Conservation (phyloP, 2,797 vertebrate genomes). For the Tragopan temminckii region DNA sequence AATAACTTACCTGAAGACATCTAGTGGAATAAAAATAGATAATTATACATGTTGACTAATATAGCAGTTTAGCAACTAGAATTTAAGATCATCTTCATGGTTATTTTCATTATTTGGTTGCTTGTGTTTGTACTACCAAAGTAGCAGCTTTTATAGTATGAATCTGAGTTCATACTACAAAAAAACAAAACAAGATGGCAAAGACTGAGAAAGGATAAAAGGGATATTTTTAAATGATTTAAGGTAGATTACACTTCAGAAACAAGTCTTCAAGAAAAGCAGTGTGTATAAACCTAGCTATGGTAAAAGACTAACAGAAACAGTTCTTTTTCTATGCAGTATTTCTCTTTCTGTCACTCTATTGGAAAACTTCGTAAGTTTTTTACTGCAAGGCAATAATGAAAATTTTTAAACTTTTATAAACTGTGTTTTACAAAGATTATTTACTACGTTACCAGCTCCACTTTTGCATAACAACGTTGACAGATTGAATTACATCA, state of each 20-base stretch:
- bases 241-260: background rate
- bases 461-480: background rate
- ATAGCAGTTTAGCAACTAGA: background rate
- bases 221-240: background rate
- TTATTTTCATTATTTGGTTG: background rate
- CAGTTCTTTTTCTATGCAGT: background rate
- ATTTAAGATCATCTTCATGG: background rate
- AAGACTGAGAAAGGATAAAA: background rate
- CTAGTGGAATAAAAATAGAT: background rate
- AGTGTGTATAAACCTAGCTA: background rate
- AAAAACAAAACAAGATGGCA: background rate
- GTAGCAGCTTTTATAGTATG: background rate
- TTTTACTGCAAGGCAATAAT: constrained; percentile 7
- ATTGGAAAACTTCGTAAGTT: background rate
- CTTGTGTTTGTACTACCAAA: background rate
- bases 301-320: background rate
- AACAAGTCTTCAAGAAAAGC: background rate
- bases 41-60: background rate
- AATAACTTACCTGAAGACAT: background rate
- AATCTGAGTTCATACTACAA: background rate
- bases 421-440: constrained; percentile 8
- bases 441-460: constrained; percentile 33
- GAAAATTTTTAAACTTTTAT: constrained; percentile 13
- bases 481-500: constrained; percentile 2
- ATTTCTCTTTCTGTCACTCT: constrained; percentile 2